A percentile compares a stretch with the other conserved stretches of the same genome.
These are phyloP conservation scores for Biston betularia DNA, from an alignment of 2,888 invertebrate species.

Conservation along the genomic window DNA sequence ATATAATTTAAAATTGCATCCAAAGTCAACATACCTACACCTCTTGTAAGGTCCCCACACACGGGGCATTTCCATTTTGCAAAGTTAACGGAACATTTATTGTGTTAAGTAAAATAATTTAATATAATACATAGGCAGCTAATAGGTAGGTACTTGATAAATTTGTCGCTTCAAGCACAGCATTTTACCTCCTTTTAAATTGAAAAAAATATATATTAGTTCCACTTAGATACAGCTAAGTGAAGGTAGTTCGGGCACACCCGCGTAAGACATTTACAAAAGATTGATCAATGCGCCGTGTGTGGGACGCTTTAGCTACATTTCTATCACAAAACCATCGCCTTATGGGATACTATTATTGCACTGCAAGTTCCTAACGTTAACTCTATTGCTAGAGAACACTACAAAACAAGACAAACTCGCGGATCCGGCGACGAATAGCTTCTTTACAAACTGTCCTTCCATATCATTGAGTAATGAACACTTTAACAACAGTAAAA, in stretches of 20 bases:
- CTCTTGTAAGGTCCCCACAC: constrained; percentile 6
- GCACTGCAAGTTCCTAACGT: constrained; percentile 29
- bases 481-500: no score
- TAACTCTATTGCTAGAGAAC: constrained; percentile 7
- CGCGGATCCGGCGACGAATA: neutral
- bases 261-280: neutral
- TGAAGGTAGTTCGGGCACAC: no score
- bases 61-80: neutral
- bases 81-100: neutral
- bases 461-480: no score
- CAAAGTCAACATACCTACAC: constrained; percentile 22
- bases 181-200: no score
- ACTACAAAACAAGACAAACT: constrained; percentile 8
- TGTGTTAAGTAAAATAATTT: no score
- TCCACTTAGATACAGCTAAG: no score
- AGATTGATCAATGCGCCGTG: neutral
- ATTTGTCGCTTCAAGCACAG: no score
- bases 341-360: constrained; percentile 33
- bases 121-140: no score
- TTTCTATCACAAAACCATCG: constrained; percentile 40
- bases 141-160: no score
- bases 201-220: no score
- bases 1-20: constrained; percentile 38
- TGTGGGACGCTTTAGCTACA: constrained; percentile 1
- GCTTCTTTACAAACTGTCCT: constrained; percentile 6